These are phyloP conservation scores for Hozukius guyotensis DNA, from an alignment of 2,797 vertebrate genomes.

Conservation along the genomic window DNA sequence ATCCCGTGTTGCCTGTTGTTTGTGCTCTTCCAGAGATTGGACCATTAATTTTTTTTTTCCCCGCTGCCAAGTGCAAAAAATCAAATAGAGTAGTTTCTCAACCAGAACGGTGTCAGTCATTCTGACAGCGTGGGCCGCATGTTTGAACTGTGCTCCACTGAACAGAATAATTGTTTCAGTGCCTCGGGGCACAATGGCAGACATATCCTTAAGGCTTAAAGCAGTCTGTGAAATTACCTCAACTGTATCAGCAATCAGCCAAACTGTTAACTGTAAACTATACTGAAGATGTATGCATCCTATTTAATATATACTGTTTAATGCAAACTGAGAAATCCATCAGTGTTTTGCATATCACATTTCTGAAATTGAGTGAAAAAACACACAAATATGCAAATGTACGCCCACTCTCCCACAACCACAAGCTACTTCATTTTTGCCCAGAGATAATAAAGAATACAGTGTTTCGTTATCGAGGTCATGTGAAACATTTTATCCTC, in stretches of 20 bases:
- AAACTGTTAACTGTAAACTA: background rate
- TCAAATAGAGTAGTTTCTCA: conserved; percentile 23
- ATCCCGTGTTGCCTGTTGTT: background rate
- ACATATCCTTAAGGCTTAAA: background rate
- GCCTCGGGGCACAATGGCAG: background rate
- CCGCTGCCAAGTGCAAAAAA: conserved; percentile 3
- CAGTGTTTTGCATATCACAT: conserved; percentile 1
- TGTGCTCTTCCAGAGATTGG: conserved; percentile 13
- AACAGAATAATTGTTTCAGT: conserved; percentile 40
- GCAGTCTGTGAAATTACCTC: conserved; percentile 4
- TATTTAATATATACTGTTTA: background rate
- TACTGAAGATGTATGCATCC: background rate
- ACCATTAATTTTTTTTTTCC: background rate
- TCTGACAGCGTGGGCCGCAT: background rate
- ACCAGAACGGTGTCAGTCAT: conserved; percentile 44
- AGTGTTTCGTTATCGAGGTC: background rate
- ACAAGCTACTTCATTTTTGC: background rate
- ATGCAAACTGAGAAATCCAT: background rate
- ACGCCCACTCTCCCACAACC: background rate
- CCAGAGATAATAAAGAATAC: background rate
- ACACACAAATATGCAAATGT: conserved; percentile 21
- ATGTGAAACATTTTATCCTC: background rate
- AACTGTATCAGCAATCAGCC: background rate
- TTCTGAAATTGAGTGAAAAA: background rate
- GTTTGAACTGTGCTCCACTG: conserved; percentile 32